Percentiles rank a stretch among this genome's conserved stretches.
phyloP scores from a whole-genome alignment of 2,888 invertebrate genomes.

The Thysanoteuthis rhombus region DNA sequence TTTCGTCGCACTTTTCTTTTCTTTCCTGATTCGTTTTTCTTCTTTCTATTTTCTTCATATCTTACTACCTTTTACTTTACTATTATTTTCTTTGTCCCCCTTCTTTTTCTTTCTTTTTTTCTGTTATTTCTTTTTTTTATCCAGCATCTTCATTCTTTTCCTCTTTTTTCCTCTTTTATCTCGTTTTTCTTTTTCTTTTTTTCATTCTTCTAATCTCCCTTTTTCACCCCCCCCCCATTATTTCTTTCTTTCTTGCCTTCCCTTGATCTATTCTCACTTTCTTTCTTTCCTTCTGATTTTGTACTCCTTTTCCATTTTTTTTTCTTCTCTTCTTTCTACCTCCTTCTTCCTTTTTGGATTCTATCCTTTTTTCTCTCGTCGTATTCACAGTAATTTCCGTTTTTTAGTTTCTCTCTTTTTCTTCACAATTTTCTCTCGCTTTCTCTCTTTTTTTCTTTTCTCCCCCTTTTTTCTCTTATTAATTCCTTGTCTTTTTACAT shows the following conservation, averaged over 20 bases:
- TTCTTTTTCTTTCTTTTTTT: no score
- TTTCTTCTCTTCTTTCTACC: not conserved
- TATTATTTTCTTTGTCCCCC: no score
- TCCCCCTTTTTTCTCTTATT: not conserved
- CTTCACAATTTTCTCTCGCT: not conserved
- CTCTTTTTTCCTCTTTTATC: not conserved
- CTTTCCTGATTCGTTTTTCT: no score
- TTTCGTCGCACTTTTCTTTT: no score
- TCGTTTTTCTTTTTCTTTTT: not conserved
- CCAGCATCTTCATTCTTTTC: no score
- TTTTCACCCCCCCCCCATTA: no score
- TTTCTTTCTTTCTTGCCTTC: not conserved
- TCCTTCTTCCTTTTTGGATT: not conserved
- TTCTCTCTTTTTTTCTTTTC: no score
- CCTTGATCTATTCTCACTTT: not conserved
- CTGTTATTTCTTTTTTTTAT: no score
- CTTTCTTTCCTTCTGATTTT: not conserved
- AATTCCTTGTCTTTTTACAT: not conserved
- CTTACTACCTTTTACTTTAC: no score
- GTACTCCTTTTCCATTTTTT: not conserved
- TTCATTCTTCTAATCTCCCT: no score
- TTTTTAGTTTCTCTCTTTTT: not conserved
- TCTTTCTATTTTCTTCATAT: no score
- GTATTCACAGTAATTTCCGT: not conserved
- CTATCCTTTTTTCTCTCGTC: not conserved